Evolutionary conservation across 2,888 invertebrate species (phyloP).

Genomic region (Nephrocerus scutellatus): DNA sequence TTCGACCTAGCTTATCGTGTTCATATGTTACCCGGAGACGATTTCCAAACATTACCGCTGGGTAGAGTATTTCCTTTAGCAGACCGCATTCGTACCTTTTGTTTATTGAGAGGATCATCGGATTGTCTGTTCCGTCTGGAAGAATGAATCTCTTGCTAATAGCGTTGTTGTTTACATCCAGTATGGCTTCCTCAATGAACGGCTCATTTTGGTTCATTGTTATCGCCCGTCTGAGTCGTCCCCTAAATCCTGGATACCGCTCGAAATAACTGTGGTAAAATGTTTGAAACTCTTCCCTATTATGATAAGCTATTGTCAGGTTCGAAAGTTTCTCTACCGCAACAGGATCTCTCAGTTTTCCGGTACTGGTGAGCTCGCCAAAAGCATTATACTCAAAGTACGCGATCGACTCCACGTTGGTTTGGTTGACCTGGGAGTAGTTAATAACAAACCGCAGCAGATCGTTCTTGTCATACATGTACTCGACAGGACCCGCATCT

Average conservation of each 20-base stretch:
- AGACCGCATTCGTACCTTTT: conserved; percentile 2
- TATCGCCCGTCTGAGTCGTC: conserved; percentile 5
- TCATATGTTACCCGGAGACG: conserved; percentile 7
- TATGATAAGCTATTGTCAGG: not conserved
- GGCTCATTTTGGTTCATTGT: conserved; percentile 13
- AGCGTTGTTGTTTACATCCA: not conserved
- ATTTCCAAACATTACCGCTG: not conserved
- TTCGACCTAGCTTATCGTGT: conserved; percentile 8
- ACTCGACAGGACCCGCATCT: conserved; percentile 9
- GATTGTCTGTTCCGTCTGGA: not conserved
- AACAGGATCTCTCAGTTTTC: not conserved
- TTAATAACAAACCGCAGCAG: conserved; percentile 7
- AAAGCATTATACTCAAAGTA: conserved; percentile 11
- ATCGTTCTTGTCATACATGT: conserved; percentile 4
- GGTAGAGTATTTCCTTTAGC: conserved; percentile 4
- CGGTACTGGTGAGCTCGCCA: conserved; percentile 3
- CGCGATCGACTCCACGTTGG: conserved; percentile 2
- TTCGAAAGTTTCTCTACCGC: conserved; percentile 3
- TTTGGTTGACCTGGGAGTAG: conserved; percentile 6
- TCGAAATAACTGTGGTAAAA: conserved; percentile 10
- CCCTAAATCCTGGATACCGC: conserved; percentile 9
- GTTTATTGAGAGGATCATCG: not conserved
- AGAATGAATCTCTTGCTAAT: conserved; percentile 5
- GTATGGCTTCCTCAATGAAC: conserved; percentile 4
- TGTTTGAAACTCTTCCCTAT: conserved; percentile 5